Base-by-base conservation (phyloP, 23 tunicate species). In the Phallusia fumigata region DNA sequence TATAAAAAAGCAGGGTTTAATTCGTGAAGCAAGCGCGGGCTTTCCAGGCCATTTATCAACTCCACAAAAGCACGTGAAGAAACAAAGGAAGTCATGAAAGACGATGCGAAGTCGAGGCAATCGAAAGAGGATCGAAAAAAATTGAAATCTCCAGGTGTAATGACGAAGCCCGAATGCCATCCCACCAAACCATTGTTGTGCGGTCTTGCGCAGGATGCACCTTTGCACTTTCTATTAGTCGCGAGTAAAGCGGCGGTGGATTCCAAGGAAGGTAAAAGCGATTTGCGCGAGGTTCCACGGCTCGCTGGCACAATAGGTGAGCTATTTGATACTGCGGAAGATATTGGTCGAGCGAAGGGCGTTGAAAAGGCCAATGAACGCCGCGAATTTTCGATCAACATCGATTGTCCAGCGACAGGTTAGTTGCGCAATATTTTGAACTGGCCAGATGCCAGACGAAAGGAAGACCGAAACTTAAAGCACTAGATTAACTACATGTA, bases 211-310 rank as follows among this genome's bases (percentile, higher is more conserved):
- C 69, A 58, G 69, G 69, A 58, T 58, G 28, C 28, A 58, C 69
- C 69, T 58, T 58, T 58, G 69, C 69, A 58, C 69, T 58, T 58
- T 58, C 69, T 58, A 24, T 58, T 58, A 21, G 26, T 58, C 28
- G 69, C 28, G 69, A 16, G 16, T 24, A 58, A 58, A 3, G 16
- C 11, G 69, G 16, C 69, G 69, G 69, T 58, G 69, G 5, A 58
- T 58, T 58, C 69, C 69, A 58, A 58, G 69, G 69, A 58, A 58
- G 69, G 69, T 58, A 58, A 16, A 58, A 24, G 28, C 28, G 69
- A 58, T 1, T 21, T 58, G 69, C 26, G 69, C 28, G 69, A 58
- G 16, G 69, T 58, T 58, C 69, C 69, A 58, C 8, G 69, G 3
- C 28, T 22, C 15, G 3, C 26, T 58, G 69, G 5, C 69, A 58